Evolutionary conservation across 2,797 vertebrate genomes (phyloP).

Genomic region (Cygnus olor): DNA sequence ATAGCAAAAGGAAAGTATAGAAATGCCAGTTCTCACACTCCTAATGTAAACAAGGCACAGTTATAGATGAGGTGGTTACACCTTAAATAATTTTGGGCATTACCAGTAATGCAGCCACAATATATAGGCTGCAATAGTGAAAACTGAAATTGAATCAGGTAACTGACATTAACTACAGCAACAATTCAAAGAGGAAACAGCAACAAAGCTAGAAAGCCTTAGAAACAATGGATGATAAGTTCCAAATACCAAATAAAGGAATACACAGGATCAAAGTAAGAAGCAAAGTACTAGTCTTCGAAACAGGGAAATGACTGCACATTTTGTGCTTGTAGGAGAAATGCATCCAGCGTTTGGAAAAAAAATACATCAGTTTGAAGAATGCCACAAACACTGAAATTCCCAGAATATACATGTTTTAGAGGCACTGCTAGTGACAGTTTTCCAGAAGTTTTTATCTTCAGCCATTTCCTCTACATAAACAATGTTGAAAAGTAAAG

Average conservation of each 20-base stretch:
- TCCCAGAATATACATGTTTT: not conserved
- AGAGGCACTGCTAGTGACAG: not conserved
- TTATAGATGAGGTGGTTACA: not conserved
- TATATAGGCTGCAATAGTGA: not conserved
- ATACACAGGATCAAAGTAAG: not conserved
- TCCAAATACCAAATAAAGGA: not conserved
- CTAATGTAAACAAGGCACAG: not conserved
- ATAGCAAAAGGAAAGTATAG: not conserved
- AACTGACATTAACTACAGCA: not conserved
- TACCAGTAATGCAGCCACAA: not conserved
- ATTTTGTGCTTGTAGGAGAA: not conserved
- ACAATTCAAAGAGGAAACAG: not conserved
- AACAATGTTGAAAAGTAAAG: not conserved
- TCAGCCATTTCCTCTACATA: not conserved
- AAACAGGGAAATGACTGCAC: not conserved
- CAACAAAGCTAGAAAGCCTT: not conserved
- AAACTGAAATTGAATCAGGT: not conserved
- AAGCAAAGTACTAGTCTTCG: not conserved
- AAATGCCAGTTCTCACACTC: not conserved
- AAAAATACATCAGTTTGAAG: not conserved
- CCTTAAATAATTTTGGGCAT: not conserved
- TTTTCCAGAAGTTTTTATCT: not conserved
- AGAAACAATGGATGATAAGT: not conserved
- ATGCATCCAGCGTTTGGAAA: not conserved
- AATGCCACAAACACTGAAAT: not conserved